phyloP scores from a whole-genome alignment of 2,888 invertebrate genomes.

The Melanchra persicariae region DNA sequence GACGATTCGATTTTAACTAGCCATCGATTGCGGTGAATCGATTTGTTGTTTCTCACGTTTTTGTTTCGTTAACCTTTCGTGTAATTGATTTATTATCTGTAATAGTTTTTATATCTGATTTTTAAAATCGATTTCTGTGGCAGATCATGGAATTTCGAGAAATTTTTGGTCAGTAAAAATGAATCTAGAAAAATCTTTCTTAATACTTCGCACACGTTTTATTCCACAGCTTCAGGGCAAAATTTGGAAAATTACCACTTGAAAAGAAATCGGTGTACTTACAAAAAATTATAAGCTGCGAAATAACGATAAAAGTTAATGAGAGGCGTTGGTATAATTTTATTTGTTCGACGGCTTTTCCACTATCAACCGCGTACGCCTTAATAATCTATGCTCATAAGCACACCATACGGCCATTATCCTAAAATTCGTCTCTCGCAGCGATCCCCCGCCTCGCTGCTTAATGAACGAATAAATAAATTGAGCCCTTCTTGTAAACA shows the following conservation, averaged over 20 bases:
- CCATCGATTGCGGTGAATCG: constrained; percentile 79
- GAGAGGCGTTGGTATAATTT: constrained; percentile 59
- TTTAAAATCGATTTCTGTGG: constrained; percentile 64
- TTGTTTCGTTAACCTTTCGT: constrained; percentile 84
- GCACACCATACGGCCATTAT: constrained; percentile 81
- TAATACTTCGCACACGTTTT: constrained; percentile 20
- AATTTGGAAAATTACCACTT: constrained; percentile 25
- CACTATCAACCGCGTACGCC: constrained; percentile 66
- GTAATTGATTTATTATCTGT: constrained; percentile 84
- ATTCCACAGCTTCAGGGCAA: constrained; percentile 1
- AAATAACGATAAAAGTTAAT: constrained; percentile 60
- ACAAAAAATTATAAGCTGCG: constrained; percentile 48
- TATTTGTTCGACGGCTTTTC: constrained; percentile 64
- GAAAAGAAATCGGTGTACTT: constrained; percentile 37
- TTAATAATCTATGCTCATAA: constrained; percentile 73
- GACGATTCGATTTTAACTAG: constrained; percentile 87
- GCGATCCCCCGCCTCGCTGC: constrained; percentile 84
- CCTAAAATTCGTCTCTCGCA: constrained; percentile 88
- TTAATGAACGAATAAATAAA: constrained; percentile 90
- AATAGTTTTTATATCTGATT: constrained; percentile 76
- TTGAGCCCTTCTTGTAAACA: constrained; percentile 89
- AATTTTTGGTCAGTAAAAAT: constrained; percentile 24
- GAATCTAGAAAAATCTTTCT: constrained; percentile 2
- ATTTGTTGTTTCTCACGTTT: constrained; percentile 88
- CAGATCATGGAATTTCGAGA: constrained; percentile 40